Conservation (phyloP, 2,797 vertebrate genomes). For the Buceros bicornis region DNA sequence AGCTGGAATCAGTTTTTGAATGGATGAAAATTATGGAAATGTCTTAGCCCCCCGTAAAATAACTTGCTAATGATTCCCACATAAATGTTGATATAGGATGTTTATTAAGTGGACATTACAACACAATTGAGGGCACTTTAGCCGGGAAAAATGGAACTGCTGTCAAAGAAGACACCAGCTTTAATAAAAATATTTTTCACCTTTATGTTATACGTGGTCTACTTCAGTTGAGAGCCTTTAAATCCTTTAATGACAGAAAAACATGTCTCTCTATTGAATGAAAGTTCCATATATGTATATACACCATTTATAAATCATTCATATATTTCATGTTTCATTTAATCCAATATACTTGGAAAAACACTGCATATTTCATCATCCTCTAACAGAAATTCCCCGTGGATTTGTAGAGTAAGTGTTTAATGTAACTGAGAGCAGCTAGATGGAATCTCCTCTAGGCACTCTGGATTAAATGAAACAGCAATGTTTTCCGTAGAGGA, state of each 20-base stretch:
- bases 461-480: constrained; percentile 26
- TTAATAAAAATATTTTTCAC: background rate
- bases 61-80: background rate
- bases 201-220: background rate
- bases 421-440: constrained; percentile 8
- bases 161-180: background rate
- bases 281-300: background rate
- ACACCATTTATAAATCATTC: background rate
- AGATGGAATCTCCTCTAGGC: constrained; percentile 7
- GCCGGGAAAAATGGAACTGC: background rate
- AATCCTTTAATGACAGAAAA: background rate
- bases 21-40: background rate
- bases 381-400: background rate
- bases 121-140: background rate
- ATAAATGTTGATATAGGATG: background rate
- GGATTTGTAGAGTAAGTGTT: background rate
- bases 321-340: constrained; percentile 20
- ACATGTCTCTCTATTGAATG: background rate
- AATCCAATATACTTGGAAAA: background rate
- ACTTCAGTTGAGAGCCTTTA: background rate
- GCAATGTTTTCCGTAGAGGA: background rate
- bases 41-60: background rate
- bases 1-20: background rate
- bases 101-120: background rate
- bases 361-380: background rate